A percentile compares a stretch with the other conserved stretches of the same genome.
Evolutionary conservation across 1,140 invertebrate species (phyloP).

Genomic region (Laupala kohalensis): DNA sequence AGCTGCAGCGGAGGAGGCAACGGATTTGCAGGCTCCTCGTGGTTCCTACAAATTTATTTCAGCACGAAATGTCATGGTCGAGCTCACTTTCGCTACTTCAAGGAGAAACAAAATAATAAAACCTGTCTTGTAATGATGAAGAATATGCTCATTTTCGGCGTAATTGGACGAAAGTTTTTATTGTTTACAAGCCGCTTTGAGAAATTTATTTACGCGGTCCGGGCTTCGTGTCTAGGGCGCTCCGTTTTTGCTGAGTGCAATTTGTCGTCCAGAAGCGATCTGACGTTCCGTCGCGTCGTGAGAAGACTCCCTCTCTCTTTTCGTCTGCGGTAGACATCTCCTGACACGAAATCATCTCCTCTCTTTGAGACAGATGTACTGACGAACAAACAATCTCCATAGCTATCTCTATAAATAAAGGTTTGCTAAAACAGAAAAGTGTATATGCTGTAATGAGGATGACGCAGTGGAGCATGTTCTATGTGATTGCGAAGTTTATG

Average conservation of each 20-base stretch:
- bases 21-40: not conserved
- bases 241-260: not conserved
- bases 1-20: not conserved
- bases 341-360: too few relatives aligned
- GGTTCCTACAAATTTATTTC: not conserved
- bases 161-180: not conserved
- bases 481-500: too few relatives aligned
- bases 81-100: not conserved
- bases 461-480: too few relatives aligned
- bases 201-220: not conserved
- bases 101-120: not conserved
- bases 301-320: too few relatives aligned
- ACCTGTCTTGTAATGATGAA: not conserved
- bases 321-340: too few relatives aligned
- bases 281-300: too few relatives aligned
- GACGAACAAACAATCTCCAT: too few relatives aligned
- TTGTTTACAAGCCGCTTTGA: not conserved
- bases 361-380: too few relatives aligned
- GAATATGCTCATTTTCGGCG: not conserved
- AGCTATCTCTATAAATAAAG: too few relatives aligned
- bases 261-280: too few relatives aligned
- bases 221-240: not conserved
- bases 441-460: too few relatives aligned
- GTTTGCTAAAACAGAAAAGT: too few relatives aligned
- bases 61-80: not conserved